Base-by-base conservation (phyloP, 2,113 vertebrate species). In the Coptodon bakossiorum region DNA sequence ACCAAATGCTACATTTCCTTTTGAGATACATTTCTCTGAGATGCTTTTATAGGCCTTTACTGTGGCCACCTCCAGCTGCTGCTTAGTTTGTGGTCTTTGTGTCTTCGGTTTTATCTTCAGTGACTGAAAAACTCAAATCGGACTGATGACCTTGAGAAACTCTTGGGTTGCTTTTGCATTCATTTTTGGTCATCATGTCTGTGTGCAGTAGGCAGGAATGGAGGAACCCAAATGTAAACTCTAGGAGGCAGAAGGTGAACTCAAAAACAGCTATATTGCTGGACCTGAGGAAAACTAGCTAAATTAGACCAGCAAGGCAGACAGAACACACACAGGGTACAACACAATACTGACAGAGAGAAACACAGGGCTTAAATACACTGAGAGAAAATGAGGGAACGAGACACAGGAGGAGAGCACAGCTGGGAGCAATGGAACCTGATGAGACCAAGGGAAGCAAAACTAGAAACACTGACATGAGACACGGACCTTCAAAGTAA, bases 71-170 rank as follows among this genome's bases (percentile, higher is more conserved):
- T 63, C 9, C 16, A 63, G 29, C 16, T 31, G 24, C 8, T 61
- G 57, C 16, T 61, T 19, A 3, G 59, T 34, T 63, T 63, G 0
- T 11, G 59, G 9, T 63, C 29, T 34, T 34, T 36, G 29, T 34
- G 59, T 6, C 16, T 63, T 63, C 0, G 9, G 29, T 19, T 34
- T 63, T 34, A 61, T 61, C 57, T 61, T 31, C 56, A 59, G 14
- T 59, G 16, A 59, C 0, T 2, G 27, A 59, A 17, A 0, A 59
- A 17, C 56, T 31, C 2, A 29, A 31, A 16, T 31, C 0, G 0
- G 56, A 31, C 56, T 59, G 57, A 59, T 1, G 14, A 14, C 7
- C 27, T 63, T 63, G 59, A 34, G 59, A 63, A 63, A 3, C 9
- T 34, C 16, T 63, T 34, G 29, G 5, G 9, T 19, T 63, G 29